phyloP scores from a whole-genome alignment of 2,113 vertebrate species.

The Paracanthobrama guichenoti region DNA sequence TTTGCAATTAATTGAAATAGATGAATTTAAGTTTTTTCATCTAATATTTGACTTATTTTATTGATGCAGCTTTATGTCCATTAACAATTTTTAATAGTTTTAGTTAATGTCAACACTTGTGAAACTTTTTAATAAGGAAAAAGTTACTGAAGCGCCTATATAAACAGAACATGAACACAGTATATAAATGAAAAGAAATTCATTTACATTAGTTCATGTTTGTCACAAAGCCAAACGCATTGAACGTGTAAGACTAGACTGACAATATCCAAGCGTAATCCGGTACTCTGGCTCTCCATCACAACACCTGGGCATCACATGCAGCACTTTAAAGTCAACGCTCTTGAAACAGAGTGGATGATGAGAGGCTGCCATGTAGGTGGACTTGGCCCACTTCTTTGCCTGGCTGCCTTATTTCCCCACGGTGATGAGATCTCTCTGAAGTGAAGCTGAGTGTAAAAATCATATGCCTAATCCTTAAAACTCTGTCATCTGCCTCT shows the following conservation, averaged over 20 bases:
- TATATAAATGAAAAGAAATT: neutral
- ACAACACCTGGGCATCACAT: constrained; percentile 1
- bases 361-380: constrained; percentile 18
- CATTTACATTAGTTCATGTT: neutral
- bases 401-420: constrained; percentile 28
- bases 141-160: neutral
- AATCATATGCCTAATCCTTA: constrained; percentile 46
- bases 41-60: neutral
- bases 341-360: constrained; percentile 7
- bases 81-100: neutral
- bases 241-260: neutral
- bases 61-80: neutral
- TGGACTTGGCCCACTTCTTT: constrained; percentile 21
- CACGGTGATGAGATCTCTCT: constrained; percentile 33
- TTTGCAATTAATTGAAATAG: too few species aligned
- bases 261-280: neutral
- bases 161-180: neutral
- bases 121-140: neutral
- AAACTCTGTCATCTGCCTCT: constrained; percentile 51
- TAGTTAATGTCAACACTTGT: neutral
- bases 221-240: neutral
- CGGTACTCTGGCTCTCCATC: neutral
- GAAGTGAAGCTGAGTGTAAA: constrained; percentile 39
- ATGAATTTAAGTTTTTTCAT: neutral
- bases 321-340: constrained; percentile 23